Conservation (phyloP, 2,113 vertebrate genomes). For the Addax nasomaculatus region DNA sequence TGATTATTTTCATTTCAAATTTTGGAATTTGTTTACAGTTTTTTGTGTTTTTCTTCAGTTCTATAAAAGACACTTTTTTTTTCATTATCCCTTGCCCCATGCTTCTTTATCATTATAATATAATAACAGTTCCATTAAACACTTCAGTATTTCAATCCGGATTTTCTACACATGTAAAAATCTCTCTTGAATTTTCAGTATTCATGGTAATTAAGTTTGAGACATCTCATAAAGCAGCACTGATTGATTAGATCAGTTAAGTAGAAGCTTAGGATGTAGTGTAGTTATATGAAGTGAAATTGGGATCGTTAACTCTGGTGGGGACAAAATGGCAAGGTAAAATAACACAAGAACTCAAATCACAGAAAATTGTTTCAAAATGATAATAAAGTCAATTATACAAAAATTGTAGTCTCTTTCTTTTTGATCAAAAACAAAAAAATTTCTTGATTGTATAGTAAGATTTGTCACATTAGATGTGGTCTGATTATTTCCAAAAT, state of each 20-base stretch:
- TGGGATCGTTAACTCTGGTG: background rate
- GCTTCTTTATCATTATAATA: background rate
- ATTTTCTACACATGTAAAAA: background rate
- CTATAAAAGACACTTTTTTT: background rate
- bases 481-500: background rate
- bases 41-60: background rate
- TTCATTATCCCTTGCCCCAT: background rate
- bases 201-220: background rate
- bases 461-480: background rate
- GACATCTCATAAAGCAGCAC: background rate
- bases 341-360: background rate
- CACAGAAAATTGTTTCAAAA: background rate
- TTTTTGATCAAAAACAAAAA: background rate
- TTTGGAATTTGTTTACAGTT: background rate
- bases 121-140: background rate
- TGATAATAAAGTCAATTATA: background rate
- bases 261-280: background rate
- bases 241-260: background rate
- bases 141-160: background rate
- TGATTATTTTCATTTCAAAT: background rate
- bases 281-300: background rate
- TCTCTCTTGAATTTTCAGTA: background rate
- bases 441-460: background rate
- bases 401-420: background rate
- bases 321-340: background rate